Evolutionary conservation across 1,140 invertebrate genomes (phyloP).

Genomic region (Chymomyza costata): DNA sequence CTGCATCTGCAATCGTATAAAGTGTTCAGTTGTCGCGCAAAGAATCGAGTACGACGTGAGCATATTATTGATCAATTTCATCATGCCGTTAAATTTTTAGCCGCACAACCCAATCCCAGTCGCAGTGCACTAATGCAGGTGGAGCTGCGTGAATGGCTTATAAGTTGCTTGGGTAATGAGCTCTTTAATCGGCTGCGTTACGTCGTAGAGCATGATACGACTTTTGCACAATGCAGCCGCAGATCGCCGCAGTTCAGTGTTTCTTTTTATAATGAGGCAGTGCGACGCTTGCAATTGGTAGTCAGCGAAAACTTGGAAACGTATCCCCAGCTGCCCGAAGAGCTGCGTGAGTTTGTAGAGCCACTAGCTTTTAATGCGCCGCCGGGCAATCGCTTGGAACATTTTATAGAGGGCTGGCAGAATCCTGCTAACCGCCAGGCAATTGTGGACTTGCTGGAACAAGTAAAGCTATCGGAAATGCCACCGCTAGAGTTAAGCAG

Average conservation of each 20-base stretch:
- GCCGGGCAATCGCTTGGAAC: conserved; percentile 75
- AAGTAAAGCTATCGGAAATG: conserved; percentile 37
- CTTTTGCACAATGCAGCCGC: conserved; percentile 71
- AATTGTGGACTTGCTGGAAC: conserved; percentile 38
- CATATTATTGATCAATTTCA: conserved; percentile 29
- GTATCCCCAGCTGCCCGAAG: conserved; percentile 76
- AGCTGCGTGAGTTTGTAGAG: conserved; percentile 76
- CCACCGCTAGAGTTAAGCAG: conserved; percentile 2
- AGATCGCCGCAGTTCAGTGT: conserved; percentile 79
- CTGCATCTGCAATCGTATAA: conserved; percentile 40
- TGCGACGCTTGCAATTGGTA: conserved; percentile 79
- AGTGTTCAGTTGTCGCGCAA: conserved; percentile 14
- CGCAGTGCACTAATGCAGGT: conserved; percentile 18
- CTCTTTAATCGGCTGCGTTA: conserved; percentile 80
- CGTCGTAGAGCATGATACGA: conserved; percentile 76
- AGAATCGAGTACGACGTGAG: conserved; percentile 21
- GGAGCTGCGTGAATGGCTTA: conserved; percentile 32
- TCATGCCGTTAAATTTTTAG: conserved; percentile 39
- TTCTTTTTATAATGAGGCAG: conserved; percentile 80
- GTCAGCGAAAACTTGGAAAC: conserved; percentile 77
- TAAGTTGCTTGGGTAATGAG: conserved; percentile 75
- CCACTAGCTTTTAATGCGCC: conserved; percentile 62
- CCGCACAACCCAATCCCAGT: conserved; percentile 12
- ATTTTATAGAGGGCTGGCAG: conserved; percentile 78
- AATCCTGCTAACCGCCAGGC: not conserved